A percentile compares a stretch with the other conserved stretches of the same genome.
Evolutionary conservation across 2,888 invertebrate species (phyloP).

Genomic region (Ligdia adustata): DNA sequence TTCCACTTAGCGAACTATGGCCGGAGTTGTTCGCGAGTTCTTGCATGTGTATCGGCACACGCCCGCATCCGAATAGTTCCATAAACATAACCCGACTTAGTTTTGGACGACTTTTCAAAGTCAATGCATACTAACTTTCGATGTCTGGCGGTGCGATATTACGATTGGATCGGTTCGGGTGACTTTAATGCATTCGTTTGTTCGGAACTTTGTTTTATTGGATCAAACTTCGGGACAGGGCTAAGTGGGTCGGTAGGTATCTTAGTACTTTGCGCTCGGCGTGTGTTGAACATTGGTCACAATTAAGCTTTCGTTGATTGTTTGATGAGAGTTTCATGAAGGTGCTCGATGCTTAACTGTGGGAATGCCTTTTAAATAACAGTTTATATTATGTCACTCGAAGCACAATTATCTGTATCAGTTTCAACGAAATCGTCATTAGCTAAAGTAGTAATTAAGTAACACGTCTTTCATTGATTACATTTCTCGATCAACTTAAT

Average conservation of each 20-base stretch:
- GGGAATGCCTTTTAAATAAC: no score
- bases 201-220: constrained; percentile 80
- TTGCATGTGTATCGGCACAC: constrained; percentile 83
- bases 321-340: constrained; percentile 8
- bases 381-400: no score
- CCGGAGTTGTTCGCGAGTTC: constrained; percentile 82
- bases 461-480: background rate
- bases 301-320: constrained; percentile 26
- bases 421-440: constrained; percentile 2
- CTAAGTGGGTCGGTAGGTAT: constrained; percentile 56
- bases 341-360: no score
- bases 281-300: constrained; percentile 30
- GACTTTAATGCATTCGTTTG: constrained; percentile 83
- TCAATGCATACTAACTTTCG: constrained; percentile 84
- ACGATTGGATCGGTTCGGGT: constrained; percentile 81
- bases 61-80: constrained; percentile 82
- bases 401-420: no score
- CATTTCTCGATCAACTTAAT: constrained; percentile 11
- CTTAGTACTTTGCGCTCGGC: constrained; percentile 54
- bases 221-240: constrained; percentile 72
- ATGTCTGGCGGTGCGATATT: constrained; percentile 81
- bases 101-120: constrained; percentile 84
- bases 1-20: constrained; percentile 84
- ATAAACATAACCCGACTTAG: constrained; percentile 84
- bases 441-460: constrained; percentile 2